Evolutionary conservation across 2,888 invertebrate genomes (phyloP).

Genomic region (Erebia ligea): DNA sequence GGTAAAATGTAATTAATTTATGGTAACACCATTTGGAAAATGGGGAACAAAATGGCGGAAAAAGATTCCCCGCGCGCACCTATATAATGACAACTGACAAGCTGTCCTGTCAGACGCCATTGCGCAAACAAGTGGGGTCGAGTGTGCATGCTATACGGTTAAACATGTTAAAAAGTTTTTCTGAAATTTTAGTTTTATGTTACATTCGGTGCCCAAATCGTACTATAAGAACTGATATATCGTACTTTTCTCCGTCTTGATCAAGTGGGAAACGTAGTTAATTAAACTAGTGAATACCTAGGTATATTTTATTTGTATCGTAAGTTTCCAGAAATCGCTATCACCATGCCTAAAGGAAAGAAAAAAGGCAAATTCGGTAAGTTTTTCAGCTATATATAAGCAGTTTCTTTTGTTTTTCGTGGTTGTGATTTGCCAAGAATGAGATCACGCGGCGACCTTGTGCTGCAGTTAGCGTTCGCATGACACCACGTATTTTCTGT

Average conservation of each 20-base stretch:
- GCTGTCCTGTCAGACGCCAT: constrained; percentile 60
- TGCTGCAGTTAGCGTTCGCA: constrained; percentile 64
- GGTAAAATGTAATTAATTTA: constrained; percentile 23
- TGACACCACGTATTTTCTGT: constrained; percentile 58
- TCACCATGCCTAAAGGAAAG: constrained; percentile 90
- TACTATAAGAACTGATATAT: constrained; percentile 88
- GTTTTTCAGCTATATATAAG: constrained; percentile 46
- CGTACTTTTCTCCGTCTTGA: constrained; percentile 92
- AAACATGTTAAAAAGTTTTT: constrained; percentile 91
- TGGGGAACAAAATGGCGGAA: constrained; percentile 54
- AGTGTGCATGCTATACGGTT: constrained; percentile 79
- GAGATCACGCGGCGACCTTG: constrained; percentile 81
- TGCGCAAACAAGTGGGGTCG: constrained; percentile 72
- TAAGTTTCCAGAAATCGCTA: constrained; percentile 57
- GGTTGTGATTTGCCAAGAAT: constrained; percentile 63
- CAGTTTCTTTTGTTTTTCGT: constrained; percentile 5
- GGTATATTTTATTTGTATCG: constrained; percentile 82
- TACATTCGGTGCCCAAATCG: constrained; percentile 88
- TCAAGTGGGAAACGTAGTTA: constrained; percentile 81
- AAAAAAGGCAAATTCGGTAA: constrained; percentile 89
- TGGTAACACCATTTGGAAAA: constrained; percentile 59
- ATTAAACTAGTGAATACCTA: constrained; percentile 73
- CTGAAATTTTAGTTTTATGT: constrained; percentile 87
- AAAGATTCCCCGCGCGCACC: constrained; percentile 42
- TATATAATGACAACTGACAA: constrained; percentile 30